These are phyloP conservation scores for Penaeus indicus DNA, from an alignment of 1,140 invertebrate species.

Conservation along the genomic window DNA sequence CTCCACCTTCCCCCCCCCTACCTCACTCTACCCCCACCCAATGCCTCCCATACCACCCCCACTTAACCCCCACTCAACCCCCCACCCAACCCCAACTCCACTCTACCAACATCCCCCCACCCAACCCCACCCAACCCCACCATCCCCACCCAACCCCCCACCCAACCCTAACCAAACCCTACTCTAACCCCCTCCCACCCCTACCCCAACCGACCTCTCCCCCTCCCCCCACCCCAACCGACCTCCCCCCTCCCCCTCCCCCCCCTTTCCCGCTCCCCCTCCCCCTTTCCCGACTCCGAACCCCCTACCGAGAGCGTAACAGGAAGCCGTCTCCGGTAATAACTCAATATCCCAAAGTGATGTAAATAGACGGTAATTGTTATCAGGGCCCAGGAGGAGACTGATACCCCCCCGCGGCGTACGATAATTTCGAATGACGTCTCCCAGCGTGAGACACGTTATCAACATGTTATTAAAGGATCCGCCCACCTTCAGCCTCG, in stretches of 20 bases:
- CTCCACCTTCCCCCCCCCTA: no score
- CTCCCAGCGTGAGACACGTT: slow-evolving; percentile 31
- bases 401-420: slow-evolving; percentile 30
- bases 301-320: slow-evolving; percentile 43
- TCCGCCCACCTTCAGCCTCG: slow-evolving; percentile 6
- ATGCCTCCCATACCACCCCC: no score
- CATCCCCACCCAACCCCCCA: no score
- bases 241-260: background rate
- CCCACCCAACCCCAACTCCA: no score
- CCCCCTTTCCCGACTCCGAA: background rate
- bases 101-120: no score
- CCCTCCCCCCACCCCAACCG: no score
- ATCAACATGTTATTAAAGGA: slow-evolving; percentile 58
- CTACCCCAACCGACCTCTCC: no score
- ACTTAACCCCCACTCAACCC: no score
- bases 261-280: background rate
- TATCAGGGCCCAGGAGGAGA: slow-evolving; percentile 49
- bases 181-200: no score
- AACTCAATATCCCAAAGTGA: slow-evolving; percentile 60
- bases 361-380: slow-evolving; percentile 61
- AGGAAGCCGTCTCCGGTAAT: slow-evolving; percentile 42
- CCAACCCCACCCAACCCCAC: no score
- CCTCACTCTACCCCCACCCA: no score
- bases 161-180: no score
- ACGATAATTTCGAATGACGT: slow-evolving; percentile 27